Base-by-base conservation (phyloP, 2,113 vertebrate genomes). In the Istiophorus platypterus region DNA sequence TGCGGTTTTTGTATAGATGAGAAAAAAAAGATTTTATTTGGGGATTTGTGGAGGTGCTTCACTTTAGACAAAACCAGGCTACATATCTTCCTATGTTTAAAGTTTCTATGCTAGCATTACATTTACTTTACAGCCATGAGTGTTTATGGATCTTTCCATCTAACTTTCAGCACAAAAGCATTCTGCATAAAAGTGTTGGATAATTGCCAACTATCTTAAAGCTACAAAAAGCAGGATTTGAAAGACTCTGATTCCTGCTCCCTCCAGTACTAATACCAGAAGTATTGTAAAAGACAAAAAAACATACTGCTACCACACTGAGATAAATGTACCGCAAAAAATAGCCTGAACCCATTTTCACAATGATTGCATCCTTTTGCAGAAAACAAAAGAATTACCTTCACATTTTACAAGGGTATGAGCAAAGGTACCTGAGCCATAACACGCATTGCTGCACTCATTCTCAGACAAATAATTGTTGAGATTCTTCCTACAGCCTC, bases 401-500 rank as follows among this genome's bases (percentile, higher is more conserved):
- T 51, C 4, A 61, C 3, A 34, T 34, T 22, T 11, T 7, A 68
- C 18, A 49, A 6, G 14, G 26, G 24, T 47, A n/a, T 26, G 27
- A 31, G 7, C 15, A 57, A 3, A 72, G 29, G 15, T 91, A 94
- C 93, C 93, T 85, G 80, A 79, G 61, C 85, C 58, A 0, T 0
- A 1, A 49, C 98, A 99, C 68, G 97, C 96, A 0, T 94, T 95
- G 17, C 57, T 17, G 74, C 98, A 99, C 81, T 99, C 97, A 0
- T 95, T 88, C 62, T 92, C 24, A 7, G 90, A 7, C 65, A 99
- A 82, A 66, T 98, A 99, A 92, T 99, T 99, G 88, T 99, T 99
- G 81, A 95, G 95, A 89, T 99, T 99, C 68, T 94, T 87, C 64
- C 88, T 95, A 94, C 98, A 99, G 76, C 98, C 98, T 0, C 98